These are phyloP conservation scores for Mythimna ferrago DNA, from an alignment of 2,888 invertebrate species.

Conservation along the genomic window DNA sequence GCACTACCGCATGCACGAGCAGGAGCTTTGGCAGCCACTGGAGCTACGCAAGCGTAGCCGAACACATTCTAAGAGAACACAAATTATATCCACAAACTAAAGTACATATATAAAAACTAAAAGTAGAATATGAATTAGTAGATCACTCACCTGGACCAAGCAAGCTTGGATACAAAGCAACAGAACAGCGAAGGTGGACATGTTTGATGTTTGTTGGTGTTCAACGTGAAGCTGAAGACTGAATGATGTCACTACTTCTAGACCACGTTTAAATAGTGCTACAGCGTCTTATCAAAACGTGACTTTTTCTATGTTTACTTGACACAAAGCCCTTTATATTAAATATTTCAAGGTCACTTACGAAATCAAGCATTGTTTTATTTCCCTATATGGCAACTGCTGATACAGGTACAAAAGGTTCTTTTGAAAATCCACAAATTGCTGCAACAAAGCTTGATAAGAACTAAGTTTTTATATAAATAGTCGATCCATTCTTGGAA, in stretches of 20 bases:
- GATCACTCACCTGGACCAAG: slow-evolving; percentile 66
- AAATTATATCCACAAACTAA: not conserved
- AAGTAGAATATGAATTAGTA: not conserved
- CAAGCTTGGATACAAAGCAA: slow-evolving; percentile 71
- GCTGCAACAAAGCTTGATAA: slow-evolving; percentile 30
- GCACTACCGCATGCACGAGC: slow-evolving; percentile 14
- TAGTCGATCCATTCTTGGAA: slow-evolving; percentile 29
- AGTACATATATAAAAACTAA: not conserved
- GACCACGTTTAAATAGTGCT: slow-evolving; percentile 24
- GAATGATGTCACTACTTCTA: slow-evolving; percentile 22
- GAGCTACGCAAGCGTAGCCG: not conserved
- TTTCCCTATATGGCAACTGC: not conserved
- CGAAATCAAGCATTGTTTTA: not conserved
- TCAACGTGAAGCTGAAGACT: slow-evolving; percentile 38
- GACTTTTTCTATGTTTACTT: not conserved
- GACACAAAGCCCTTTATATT: not conserved
- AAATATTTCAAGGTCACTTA: not conserved
- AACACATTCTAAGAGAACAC: not conserved
- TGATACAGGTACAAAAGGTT: not conserved
- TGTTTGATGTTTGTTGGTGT: not conserved
- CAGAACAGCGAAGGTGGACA: slow-evolving; percentile 64
- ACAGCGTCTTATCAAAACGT: slow-evolving; percentile 14
- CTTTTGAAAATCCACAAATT: not conserved
- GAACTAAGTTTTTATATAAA: slow-evolving; percentile 31
- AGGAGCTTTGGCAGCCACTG: not conserved